Evolutionary conservation across 2,888 invertebrate species (phyloP), one percentile per base, ranked within the genome.

Genomic region (Ctenicera cuprea): DNA sequence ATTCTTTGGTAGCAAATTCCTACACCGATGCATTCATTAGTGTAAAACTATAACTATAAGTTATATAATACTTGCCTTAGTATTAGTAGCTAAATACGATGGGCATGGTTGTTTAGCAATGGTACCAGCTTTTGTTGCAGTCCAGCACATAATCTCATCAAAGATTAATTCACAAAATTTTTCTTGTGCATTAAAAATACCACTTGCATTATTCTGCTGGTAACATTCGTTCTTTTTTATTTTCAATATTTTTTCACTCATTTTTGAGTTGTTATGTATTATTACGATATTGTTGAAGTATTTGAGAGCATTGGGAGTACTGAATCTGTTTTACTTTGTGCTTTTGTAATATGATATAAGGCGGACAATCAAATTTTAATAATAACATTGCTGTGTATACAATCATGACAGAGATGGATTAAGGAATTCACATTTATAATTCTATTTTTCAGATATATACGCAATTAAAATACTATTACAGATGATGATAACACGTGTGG

Each of bases 91-190:
- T 62, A 73, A 41, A 75, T 88, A 88, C 30, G 80, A 82, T 0
- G 90, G 89, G 79, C 91, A 91, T 0, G 86, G 83, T 52, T 87
- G 85, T 9, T 77, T 80, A 0, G 86, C 86, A 4, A 85, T 79
- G n/a, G 79, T 77, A 2, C 88, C 88, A 9, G 88, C 86, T 57
- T 82, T 78, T 0, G 89, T 87, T 26, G 83, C 82, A 0, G 87
- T 86, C 91, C 91, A 91, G 78, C 90, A 91, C 45, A 89, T 82
- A 57, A 88, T 82, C 0, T 88, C 88, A 78, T 91, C 90, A 83
- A 90, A 90, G n/a, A 86, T 79, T 7, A 85, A 80, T 1, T 86
- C 85, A 78, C 90, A 90, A 70, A 72, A 72, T 37, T 52, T 68
- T 45, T 71, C 67, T 12, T 18, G 52, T 9, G 26, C 2, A 5